phyloP scores from a whole-genome alignment of 2,797 vertebrate species.

The Syngnathus acus region DNA sequence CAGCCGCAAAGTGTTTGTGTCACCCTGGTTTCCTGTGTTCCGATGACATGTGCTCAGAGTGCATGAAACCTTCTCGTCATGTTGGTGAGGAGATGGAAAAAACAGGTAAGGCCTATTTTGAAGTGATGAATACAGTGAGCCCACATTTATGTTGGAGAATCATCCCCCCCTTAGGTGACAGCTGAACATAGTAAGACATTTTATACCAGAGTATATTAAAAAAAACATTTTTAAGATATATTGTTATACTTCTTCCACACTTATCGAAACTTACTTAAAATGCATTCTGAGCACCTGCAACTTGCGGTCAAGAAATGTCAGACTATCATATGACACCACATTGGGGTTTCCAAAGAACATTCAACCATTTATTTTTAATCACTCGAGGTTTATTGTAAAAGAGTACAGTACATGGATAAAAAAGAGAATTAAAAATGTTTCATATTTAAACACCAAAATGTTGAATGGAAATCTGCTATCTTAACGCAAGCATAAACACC shows the following conservation, averaged over 20 bases:
- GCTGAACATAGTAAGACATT: background rate
- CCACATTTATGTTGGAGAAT: background rate
- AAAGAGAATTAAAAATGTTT: background rate
- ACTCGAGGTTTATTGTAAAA: background rate
- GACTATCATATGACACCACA: background rate
- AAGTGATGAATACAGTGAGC: background rate
- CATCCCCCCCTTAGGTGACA: background rate
- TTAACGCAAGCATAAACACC: background rate
- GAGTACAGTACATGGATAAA: background rate
- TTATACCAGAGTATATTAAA: too few relatives aligned
- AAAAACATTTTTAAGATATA: background rate
- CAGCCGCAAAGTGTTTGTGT: background rate
- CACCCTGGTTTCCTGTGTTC: conserved; percentile 4
- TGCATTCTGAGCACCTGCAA: background rate
- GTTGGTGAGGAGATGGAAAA: background rate
- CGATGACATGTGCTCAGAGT: background rate
- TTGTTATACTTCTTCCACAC: background rate
- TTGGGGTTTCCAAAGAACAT: background rate
- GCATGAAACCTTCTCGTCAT: background rate
- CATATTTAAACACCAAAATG: background rate
- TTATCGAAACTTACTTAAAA: background rate
- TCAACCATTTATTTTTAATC: background rate
- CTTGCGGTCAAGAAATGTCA: too few relatives aligned
- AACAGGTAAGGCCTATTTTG: conserved; percentile 3
- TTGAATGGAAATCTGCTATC: background rate